These are phyloP conservation scores for Albula glossodonta DNA, from an alignment of 2,113 vertebrate genomes.

Conservation along the genomic window DNA sequence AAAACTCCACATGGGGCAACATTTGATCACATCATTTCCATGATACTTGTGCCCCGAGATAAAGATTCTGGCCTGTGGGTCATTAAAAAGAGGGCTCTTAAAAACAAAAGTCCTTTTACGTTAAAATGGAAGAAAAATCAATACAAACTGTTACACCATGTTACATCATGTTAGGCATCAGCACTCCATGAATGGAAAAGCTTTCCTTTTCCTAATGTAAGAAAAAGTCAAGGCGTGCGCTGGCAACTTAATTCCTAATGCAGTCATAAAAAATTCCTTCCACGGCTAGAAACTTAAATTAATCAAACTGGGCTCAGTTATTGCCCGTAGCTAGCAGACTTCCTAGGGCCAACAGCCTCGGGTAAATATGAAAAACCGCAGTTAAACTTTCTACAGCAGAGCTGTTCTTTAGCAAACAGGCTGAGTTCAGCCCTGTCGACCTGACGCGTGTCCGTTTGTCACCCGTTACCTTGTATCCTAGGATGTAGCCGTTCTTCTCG, in stretches of 20 bases:
- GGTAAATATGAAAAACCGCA: background rate
- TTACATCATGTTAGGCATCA: slow-evolving; percentile 60
- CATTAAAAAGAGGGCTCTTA: background rate
- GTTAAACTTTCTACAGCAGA: background rate
- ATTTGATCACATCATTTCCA: background rate
- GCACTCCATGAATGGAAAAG: slow-evolving; percentile 24
- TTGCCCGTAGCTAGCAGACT: background rate
- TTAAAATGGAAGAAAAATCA: slow-evolving; percentile 33
- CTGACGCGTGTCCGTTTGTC: background rate
- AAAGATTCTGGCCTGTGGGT: background rate
- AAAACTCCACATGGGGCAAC: background rate
- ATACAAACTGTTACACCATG: slow-evolving; percentile 54
- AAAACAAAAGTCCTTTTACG: slow-evolving; percentile 28
- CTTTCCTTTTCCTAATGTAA: background rate
- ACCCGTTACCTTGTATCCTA: slow-evolving; percentile 88
- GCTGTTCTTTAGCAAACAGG: background rate
- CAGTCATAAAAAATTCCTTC: background rate
- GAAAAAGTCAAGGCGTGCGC: background rate
- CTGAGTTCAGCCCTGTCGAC: background rate
- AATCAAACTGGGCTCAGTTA: background rate
- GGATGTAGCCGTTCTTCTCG: slow-evolving; percentile 86
- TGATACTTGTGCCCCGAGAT: background rate
- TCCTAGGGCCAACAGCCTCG: background rate
- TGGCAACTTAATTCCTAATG: background rate
- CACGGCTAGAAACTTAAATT: background rate